phyloP scores from a whole-genome alignment of 2,113 vertebrate genomes.

The Brachionichthys hirsutus region DNA sequence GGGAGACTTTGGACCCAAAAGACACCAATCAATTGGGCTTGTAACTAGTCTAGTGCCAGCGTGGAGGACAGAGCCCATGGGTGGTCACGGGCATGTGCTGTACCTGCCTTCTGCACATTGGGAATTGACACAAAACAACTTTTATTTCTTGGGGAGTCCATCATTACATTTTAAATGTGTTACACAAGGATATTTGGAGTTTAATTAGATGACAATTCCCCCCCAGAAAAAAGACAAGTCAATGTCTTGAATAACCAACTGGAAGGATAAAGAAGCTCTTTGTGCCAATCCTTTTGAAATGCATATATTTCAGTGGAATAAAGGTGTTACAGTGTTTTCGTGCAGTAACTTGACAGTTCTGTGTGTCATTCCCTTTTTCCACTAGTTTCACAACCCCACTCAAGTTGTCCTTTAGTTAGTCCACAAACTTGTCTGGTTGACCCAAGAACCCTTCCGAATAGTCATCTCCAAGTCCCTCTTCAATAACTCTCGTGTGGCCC shows the following conservation, averaged over 20 bases:
- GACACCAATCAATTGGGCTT: conserved; percentile 38
- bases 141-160: not conserved
- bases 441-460: not conserved
- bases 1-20: conserved; percentile 51
- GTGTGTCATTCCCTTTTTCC: no score
- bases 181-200: no score
- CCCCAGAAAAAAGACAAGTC: no score
- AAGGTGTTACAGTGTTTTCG: no score
- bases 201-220: not conserved
- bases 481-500: not conserved
- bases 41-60: conserved; percentile 52
- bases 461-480: no score
- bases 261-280: no score
- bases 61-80: conserved; percentile 36
- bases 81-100: conserved; percentile 26
- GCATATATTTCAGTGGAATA: no score
- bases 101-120: not conserved
- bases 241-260: no score
- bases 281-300: no score
- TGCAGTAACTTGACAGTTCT: no score
- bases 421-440: not conserved
- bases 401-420: not conserved
- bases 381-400: not conserved
- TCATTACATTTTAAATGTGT: not conserved
- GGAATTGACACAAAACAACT: conserved; percentile 8